A percentile compares a stretch with the other conserved stretches of the same genome.
phyloP scores from a whole-genome alignment of 2,113 vertebrate species.

The Rana temporaria region DNA sequence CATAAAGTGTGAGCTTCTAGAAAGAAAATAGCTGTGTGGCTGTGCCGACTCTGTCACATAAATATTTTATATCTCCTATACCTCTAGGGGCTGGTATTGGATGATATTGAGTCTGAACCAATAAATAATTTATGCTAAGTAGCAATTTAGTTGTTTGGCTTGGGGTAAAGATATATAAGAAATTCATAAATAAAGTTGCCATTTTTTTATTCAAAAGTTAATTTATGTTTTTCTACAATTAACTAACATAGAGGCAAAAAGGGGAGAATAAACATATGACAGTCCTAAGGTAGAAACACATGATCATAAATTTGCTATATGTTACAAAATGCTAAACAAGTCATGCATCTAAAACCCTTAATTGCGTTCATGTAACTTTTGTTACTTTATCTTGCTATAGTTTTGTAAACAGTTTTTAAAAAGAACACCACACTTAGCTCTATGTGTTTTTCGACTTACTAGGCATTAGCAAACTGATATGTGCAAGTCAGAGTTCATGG shows the following conservation, averaged over 20 bases:
- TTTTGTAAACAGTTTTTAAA: not conserved
- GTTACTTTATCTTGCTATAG: slow-evolving; percentile 3
- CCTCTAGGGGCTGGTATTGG: slow-evolving; percentile 86
- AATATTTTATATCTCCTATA: slow-evolving; percentile 89
- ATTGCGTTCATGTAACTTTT: not conserved
- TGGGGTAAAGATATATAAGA: slow-evolving; percentile 87
- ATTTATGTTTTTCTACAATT: slow-evolving; percentile 85
- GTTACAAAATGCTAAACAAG: slow-evolving; percentile 18
- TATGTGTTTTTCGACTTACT: too few species aligned
- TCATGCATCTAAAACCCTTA: slow-evolving; percentile 7
- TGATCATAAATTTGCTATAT: slow-evolving; percentile 75
- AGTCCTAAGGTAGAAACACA: slow-evolving; percentile 79
- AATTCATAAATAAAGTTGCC: slow-evolving; percentile 92
- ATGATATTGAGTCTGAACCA: slow-evolving; percentile 88
- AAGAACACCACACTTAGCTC: too few species aligned
- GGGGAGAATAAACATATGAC: slow-evolving; percentile 71
- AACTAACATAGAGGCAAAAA: slow-evolving; percentile 81
- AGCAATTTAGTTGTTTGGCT: slow-evolving; percentile 98
- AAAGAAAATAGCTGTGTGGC: slow-evolving; percentile 83
- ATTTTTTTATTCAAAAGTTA: slow-evolving; percentile 83
- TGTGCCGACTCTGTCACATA: slow-evolving; percentile 79
- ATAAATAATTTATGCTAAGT: slow-evolving; percentile 99
- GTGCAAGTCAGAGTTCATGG: too few species aligned
- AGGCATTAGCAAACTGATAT: too few species aligned
- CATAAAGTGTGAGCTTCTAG: slow-evolving; percentile 86